Base-by-base conservation (phyloP, 2,797 vertebrate genomes). In the Pseudomugil tenellus region DNA sequence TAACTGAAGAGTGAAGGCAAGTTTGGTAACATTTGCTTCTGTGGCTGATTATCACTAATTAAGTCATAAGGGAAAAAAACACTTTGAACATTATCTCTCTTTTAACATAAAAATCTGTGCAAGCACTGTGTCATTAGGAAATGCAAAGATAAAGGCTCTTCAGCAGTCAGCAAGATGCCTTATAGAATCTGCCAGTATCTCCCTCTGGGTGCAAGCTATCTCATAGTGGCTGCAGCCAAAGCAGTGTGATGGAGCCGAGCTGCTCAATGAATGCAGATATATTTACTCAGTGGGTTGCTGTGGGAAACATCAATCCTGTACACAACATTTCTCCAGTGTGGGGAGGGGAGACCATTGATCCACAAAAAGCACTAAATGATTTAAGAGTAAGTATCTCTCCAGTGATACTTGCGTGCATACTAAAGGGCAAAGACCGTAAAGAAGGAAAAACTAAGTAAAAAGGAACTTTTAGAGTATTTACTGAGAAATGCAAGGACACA, bases 261-360 rank as follows among this genome's bases (percentile, higher is more conserved):
- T 73, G 83, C 79, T 88, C 87, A 85, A 84, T 92, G 87, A 89
- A 90, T 86, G 84, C 79, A 85, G 82, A 86, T 86, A 76, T 80
- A 87, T 87, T 87, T 87, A 85, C 81, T 81, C 65, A 64, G 76
- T 74, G 73, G 77, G 76, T 84, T 84, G 76, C 84, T 83, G 69
- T 74, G 78, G 82, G 84, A 87, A 86, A 82, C 83, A 90, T 89
- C 84, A 86, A 86, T 88, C 82, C 78, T 70, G 74, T 28, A 79
- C 62, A 76, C 70, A 49, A 67, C 63, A 54, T 75, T 79, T 78
- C 80, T 74, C 72, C 54, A 74, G 76, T 86, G 75, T 79, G 81
- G 72, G 57, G 39, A 48, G 55, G 53, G 48, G 43, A 25, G 54
- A 67, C 80, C 76, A 86, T 83, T 90, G 89, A 91, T 89, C 82